Base-by-base conservation (phyloP, 2,888 invertebrate species). In the Panopea generosa region DNA sequence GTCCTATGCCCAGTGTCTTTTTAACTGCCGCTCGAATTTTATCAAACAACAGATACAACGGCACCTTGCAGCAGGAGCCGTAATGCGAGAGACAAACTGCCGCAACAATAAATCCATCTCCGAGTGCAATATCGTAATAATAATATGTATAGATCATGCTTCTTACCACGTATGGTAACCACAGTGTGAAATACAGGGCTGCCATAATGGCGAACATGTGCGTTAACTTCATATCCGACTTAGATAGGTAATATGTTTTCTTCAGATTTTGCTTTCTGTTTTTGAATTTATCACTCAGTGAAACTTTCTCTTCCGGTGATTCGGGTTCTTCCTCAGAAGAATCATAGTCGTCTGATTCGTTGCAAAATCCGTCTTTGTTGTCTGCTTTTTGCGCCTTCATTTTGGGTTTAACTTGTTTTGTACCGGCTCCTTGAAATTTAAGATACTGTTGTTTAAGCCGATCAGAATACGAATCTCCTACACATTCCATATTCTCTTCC, bases 151-250 rank as follows among this genome's bases (percentile, higher is more conserved):
- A 72, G n/a, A 84, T 61, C 38, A 84, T 83, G 16, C 69, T 83
- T 0, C 84, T 45, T 16, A 84, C 69, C 14, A 86, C 24, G 66
- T 85, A 86, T 2, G 87, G 87, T 14, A 83, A 53, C 89, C 89
- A 89, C 1, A 79, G 38, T 1, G 61, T 40, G n/a, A 83, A 61
- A 65, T 84, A 86, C 11, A 74, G 56, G 9, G 52, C 55, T 1
- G 83, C 63, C 16, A 83, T 66, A 3, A 85, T 24, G 1, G 83
- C 68, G 57, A 82, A 82, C 38, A 84, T 80, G 67, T 84, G 85
- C 14, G 75, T 69, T 18, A 84, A 56, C 2, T 53, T 57, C 18
- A 82, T 62, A 68, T 89, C 87, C 20, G 66, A 66, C 61, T 73
- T 74, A 3, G 78, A 75, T 52, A 87, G 56, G 16, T 70, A 77